Conservation (phyloP, 1,140 invertebrate species). For the Micrasema minimum region DNA sequence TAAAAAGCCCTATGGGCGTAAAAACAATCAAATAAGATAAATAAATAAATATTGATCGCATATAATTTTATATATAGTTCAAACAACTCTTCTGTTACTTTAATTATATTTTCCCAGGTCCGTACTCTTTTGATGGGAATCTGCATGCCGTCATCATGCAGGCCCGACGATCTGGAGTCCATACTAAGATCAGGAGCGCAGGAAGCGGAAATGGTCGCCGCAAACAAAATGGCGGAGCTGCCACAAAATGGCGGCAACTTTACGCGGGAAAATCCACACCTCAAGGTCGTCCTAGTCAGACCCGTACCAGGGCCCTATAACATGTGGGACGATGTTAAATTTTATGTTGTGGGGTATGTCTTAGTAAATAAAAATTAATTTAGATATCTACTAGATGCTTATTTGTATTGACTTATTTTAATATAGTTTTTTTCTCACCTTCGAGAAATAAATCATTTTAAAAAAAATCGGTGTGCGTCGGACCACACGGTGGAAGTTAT, state of each 20-base stretch:
- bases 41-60: too few species aligned
- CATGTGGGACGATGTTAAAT: constrained; percentile 73
- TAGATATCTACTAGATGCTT: too few species aligned
- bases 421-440: too few species aligned
- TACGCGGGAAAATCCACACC: constrained; percentile 51
- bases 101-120: constrained; percentile 64
- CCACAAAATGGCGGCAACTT: constrained; percentile 56
- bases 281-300: constrained; percentile 72
- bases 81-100: too few species aligned
- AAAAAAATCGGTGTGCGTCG: too few species aligned
- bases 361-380: too few species aligned
- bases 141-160: constrained; percentile 78
- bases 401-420: too few species aligned
- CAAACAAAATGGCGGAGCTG: constrained; percentile 57
- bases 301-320: constrained; percentile 77
- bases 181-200: constrained; percentile 69
- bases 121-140: constrained; percentile 76
- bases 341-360: constrained; percentile 66
- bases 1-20: too few species aligned
- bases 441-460: too few species aligned
- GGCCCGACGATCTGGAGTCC: constrained; percentile 68
- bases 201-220: constrained; percentile 59
- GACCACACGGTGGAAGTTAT: too few species aligned
- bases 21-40: too few species aligned
- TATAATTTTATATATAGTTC: too few species aligned